Evolutionary conservation across 2,888 invertebrate genomes (phyloP).

Genomic region (Parochlus steinenii): DNA sequence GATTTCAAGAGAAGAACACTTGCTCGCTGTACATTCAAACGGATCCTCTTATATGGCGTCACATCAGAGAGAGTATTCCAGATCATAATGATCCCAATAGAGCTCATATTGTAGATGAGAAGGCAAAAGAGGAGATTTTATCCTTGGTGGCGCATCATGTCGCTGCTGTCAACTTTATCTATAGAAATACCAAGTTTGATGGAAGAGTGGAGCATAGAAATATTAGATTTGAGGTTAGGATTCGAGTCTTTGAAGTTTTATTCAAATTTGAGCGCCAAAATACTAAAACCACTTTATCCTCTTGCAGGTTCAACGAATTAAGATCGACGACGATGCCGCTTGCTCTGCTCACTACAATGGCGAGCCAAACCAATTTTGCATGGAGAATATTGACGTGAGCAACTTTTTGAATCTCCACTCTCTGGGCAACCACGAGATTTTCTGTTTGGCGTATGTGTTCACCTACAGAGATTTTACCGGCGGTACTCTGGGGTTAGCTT

Average conservation of each 20-base stretch:
- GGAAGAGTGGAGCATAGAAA: constrained; percentile 79
- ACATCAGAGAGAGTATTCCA: constrained; percentile 67
- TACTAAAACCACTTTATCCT: constrained; percentile 7
- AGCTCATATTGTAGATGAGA: constrained; percentile 56
- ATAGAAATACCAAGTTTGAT: constrained; percentile 86
- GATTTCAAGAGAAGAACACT: constrained; percentile 58
- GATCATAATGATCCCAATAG: constrained; percentile 58
- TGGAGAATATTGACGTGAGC: constrained; percentile 95
- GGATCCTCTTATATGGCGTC: constrained; percentile 94
- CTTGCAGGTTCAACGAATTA: constrained; percentile 28
- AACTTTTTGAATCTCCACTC: constrained; percentile 98
- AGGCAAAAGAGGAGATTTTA: constrained; percentile 92
- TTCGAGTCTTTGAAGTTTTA: constrained; percentile 7
- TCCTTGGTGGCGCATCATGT: constrained; percentile 97
- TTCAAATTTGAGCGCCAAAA: constrained; percentile 11
- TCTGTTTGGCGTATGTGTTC: constrained; percentile 98
- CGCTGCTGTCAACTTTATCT: constrained; percentile 94
- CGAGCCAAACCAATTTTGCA: constrained; percentile 77
- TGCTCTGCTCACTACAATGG: constrained; percentile 42
- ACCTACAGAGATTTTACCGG: constrained; percentile 96
- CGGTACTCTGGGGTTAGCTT: constrained; percentile 93
- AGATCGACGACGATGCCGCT: constrained; percentile 88
- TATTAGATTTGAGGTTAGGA: constrained; percentile 83
- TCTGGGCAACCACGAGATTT: constrained; percentile 90
- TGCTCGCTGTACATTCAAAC: constrained; percentile 96